Evolutionary conservation across 2,113 vertebrate genomes (phyloP).

Genomic region (Lynx canadensis): DNA sequence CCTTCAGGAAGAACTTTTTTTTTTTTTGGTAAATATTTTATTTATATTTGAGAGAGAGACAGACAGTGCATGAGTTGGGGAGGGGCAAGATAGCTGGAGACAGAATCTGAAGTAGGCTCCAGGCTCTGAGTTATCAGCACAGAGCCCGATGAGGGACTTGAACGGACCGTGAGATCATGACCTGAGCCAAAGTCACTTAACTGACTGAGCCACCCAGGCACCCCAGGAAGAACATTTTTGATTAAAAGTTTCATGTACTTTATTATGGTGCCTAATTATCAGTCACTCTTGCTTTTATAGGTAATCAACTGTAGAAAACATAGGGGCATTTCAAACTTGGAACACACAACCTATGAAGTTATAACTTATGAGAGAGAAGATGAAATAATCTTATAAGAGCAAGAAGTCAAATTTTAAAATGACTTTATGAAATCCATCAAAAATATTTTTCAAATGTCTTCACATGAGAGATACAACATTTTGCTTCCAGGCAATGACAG

Average conservation of each 20-base stretch:
- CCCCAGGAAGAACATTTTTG: not conserved
- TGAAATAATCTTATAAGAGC: not conserved
- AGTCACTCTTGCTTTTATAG: not conserved
- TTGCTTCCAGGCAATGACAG: not conserved
- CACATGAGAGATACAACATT: not conserved
- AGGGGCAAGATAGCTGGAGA: too few relatives aligned
- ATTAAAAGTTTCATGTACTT: not conserved
- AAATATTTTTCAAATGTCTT: not conserved
- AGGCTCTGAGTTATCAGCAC: too few relatives aligned
- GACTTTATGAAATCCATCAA: not conserved
- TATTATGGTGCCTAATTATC: not conserved
- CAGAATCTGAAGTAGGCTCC: too few relatives aligned
- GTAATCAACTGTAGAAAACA: not conserved
- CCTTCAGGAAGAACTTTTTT: not conserved
- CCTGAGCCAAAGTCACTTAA: too few relatives aligned
- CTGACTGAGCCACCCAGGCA: too few relatives aligned
- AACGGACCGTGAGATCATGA: too few relatives aligned
- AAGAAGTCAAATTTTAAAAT: not conserved
- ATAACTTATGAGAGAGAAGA: not conserved
- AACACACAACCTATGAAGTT: not conserved
- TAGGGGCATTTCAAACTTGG: not conserved
- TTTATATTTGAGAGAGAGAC: too few relatives aligned
- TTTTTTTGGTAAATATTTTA: too few relatives aligned
- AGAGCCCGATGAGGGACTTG: too few relatives aligned
- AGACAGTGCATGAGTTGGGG: too few relatives aligned